A percentile compares a stretch with the other conserved stretches of the same genome.
These are phyloP conservation scores for Brienomyrus longianalis DNA, from an alignment of 2,113 vertebrate genomes.

Conservation along the genomic window DNA sequence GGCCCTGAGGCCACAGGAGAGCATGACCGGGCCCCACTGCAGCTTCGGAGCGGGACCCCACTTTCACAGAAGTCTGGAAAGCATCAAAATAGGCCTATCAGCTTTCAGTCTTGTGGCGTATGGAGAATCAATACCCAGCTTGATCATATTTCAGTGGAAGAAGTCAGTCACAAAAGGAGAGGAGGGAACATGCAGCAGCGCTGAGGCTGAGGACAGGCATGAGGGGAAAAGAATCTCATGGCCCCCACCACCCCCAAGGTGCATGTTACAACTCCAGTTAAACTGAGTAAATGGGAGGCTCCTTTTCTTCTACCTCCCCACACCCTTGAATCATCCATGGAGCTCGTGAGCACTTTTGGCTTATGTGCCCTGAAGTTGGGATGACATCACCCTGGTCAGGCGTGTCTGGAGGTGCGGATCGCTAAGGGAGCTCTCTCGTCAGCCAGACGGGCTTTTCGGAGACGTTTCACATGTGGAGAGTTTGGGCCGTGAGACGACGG, in stretches of 20 bases:
- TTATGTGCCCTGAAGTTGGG: neutral
- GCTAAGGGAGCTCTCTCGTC: neutral
- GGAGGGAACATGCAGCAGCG: neutral
- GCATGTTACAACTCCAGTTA: slow-evolving; percentile 15
- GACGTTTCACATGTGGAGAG: neutral
- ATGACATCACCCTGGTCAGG: slow-evolving; percentile 11
- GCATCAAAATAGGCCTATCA: slow-evolving; percentile 19
- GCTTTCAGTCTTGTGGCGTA: slow-evolving; percentile 14
- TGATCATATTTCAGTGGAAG: slow-evolving; percentile 20
- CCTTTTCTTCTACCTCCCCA: neutral
- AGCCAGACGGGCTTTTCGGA: neutral
- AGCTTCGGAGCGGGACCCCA: neutral
- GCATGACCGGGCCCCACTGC: no score
- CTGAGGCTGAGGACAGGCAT: neutral
- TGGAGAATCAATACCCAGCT: slow-evolving; percentile 5
- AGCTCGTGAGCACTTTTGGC: neutral
- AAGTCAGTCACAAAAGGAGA: slow-evolving; percentile 9
- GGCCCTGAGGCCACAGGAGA: neutral
- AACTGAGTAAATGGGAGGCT: slow-evolving; percentile 7
- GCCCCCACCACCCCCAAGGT: neutral
- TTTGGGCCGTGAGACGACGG: neutral
- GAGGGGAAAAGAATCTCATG: slow-evolving; percentile 15
- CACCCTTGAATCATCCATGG: neutral
- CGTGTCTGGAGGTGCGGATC: neutral
- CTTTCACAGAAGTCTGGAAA: slow-evolving; percentile 28